Conservation (phyloP, 1,140 invertebrate genomes). For the Melitaea cinxia region DNA sequence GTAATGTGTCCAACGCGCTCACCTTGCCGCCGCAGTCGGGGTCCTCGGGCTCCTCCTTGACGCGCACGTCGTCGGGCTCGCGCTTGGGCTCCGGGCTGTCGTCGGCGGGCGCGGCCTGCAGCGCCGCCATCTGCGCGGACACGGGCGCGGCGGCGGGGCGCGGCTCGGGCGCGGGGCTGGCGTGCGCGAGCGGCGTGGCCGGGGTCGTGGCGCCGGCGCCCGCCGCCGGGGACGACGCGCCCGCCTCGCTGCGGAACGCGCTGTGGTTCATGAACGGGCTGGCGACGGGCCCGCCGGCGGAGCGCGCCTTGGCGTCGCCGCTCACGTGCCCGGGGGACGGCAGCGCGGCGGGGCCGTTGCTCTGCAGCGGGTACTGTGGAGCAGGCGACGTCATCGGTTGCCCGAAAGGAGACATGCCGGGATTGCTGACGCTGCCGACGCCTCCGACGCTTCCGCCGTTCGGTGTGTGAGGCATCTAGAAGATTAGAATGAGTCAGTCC, state of each 20-base stretch:
- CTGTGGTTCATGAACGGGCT: constrained; percentile 72
- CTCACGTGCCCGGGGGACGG: constrained; percentile 79
- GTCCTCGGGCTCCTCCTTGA: constrained; percentile 84
- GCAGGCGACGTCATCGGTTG: constrained; percentile 82
- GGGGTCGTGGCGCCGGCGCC: constrained; percentile 76
- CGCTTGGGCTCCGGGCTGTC: constrained; percentile 83
- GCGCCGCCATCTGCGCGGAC: constrained; percentile 85
- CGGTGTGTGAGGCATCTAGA: constrained; percentile 78
- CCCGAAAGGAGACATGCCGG: constrained; percentile 85
- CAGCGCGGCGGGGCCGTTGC: constrained; percentile 82
- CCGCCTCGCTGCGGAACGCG: constrained; percentile 58
- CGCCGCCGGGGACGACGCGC: constrained; percentile 47
- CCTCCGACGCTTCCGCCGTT: constrained; percentile 76
- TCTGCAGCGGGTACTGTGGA: constrained; percentile 80
- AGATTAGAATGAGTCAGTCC: background rate
- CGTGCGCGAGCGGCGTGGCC: constrained; percentile 75
- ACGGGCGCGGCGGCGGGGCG: constrained; percentile 79
- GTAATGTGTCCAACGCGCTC: no score
- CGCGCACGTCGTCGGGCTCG: constrained; percentile 73
- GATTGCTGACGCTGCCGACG: constrained; percentile 79
- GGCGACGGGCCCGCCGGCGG: constrained; percentile 45
- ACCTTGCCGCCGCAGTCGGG: constrained; percentile 70
- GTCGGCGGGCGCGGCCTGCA: constrained; percentile 82
- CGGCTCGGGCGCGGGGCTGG: constrained; percentile 56
- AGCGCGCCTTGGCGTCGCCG: constrained; percentile 78